Base-by-base conservation (phyloP, 53 echinoderm and acorn worm species). In the Astropecten irregularis region DNA sequence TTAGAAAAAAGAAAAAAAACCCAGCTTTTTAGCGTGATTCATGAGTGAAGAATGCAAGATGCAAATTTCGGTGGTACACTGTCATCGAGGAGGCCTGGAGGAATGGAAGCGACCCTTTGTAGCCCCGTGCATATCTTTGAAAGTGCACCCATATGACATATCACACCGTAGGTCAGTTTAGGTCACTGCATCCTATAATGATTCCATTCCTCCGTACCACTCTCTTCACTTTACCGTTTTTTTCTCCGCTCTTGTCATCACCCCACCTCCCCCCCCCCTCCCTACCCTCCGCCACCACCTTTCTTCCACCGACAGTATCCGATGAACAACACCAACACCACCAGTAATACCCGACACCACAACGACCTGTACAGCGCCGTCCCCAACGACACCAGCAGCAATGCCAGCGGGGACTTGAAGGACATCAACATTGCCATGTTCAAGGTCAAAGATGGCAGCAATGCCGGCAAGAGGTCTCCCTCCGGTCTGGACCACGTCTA, bases 381-480 rank as follows among this genome's bases (percentile, higher is more conserved):
- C 9, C 69, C 68, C 28, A 63, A 46, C 0, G 52, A 64, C 46
- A 60, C 28, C 3, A 32, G 46, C 68, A 68, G 46, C 46, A 42
- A 11, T 11, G 35, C 28, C 82, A 50, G 32, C 4, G 27, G 61
- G 18, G 85, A 72, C 27, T 31, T 72, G 16, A 85, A 85, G 30
- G 71, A 85, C 85, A 73, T 85, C 85, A 85, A 85, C 73, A 85
- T 85, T 67, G 71, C 37, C 63, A 85, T 79, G 79, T 79, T 79
- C 28, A 79, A 79, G 63, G 61, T 79, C 32, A 39, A 36, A 42
- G 46, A 79, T 28, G 11, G 42, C 42, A 42, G 42, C n/a, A n/a
- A n/a, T n/a, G n/a, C n/a, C n/a, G 47, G 47, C 2, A 79, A 61
- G 16, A 49, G 44, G 31, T 18, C 9, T 13, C 61, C 61, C 30